Percentiles rank a stretch among this genome's conserved stretches.
Conservation (phyloP, 2,113 vertebrate genomes). For the Arvicanthis niloticus region DNA sequence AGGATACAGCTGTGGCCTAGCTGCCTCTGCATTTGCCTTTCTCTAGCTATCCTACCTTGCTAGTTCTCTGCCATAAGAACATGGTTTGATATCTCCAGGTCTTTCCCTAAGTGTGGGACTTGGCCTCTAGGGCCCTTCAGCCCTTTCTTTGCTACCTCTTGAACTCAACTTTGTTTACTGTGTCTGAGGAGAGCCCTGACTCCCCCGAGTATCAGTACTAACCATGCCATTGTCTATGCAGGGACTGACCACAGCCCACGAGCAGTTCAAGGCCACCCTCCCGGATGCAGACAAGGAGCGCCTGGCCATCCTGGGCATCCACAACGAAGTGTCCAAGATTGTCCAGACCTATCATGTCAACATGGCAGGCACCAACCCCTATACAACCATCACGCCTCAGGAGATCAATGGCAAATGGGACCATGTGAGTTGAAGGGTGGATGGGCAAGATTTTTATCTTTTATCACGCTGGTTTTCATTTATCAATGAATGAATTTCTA, state of each 20-base stretch:
- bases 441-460: not conserved
- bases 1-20: not conserved
- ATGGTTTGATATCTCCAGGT: not conserved
- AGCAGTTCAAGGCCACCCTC: slow-evolving; percentile 99
- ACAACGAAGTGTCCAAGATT: slow-evolving; percentile 98
- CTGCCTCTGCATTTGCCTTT: not conserved
- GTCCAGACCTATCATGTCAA: slow-evolving; percentile 99
- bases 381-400: slow-evolving; percentile 96
- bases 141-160: not conserved
- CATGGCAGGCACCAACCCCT: slow-evolving; percentile 97
- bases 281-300: slow-evolving; percentile 98
- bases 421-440: slow-evolving; percentile 90
- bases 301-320: slow-evolving; percentile 97
- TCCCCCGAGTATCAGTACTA: slow-evolving; percentile 46
- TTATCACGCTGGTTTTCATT: not conserved
- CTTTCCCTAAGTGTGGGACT: not conserved
- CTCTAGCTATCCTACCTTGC: not conserved
- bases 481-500: not conserved
- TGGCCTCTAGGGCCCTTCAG: not conserved
- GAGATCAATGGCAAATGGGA: slow-evolving; percentile 99
- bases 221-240: slow-evolving; percentile 76
- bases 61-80: not conserved
- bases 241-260: slow-evolving; percentile 97
- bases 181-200: not conserved
- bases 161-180: not conserved